Evolutionary conservation across 2,888 invertebrate genomes (phyloP), one percentile per base, ranked within the genome.

Genomic region (Lobophora halterata): DNA sequence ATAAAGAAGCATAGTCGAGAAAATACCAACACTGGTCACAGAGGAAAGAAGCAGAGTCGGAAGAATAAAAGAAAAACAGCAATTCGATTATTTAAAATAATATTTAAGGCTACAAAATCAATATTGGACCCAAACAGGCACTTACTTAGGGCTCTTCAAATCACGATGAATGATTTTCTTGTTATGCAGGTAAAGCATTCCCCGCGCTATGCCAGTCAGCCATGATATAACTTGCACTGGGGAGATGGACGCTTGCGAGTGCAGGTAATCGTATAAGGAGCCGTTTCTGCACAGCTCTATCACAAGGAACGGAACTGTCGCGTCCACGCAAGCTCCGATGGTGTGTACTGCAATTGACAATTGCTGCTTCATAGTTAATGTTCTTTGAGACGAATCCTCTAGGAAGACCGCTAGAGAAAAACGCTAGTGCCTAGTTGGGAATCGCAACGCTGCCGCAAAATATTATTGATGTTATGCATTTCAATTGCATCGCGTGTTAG

Each of bases 281-380:
- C 99, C 99, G 64, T 95, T 95, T 1, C 97, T 96, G 73, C 99
- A 99, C 79, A 92, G 99, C 74, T 99, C 99, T 99, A 99, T 99
- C 35, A 99, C 92, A 53, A 99, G 95, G 74, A 97, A 97, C n/a
- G n/a, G 71, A 93, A 97, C 61, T 95, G 97, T 97, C 3, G 95
- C 91, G 69, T 95, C 93, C 1, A 96, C 96, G 72, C 98, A 99
- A 3, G 99, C 95, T 28, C 99, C 99, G 72, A 91, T 93, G 77
- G 97, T 97, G 1, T 76, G 68, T 1, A 87, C 87, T 85, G 54
- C 2, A 53, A 49, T n/a, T n/a, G n/a, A 26, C 28, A 28, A 26
- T 10, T 1, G 23, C 6, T 24, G 10, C 23, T n/a, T 24, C 37
- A n/a, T 43, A 37, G 1, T 20, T 17, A 3, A 43, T 37, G 8